Evolutionary conservation across 2,797 vertebrate genomes (phyloP).

Genomic region (Nannoperca australis): DNA sequence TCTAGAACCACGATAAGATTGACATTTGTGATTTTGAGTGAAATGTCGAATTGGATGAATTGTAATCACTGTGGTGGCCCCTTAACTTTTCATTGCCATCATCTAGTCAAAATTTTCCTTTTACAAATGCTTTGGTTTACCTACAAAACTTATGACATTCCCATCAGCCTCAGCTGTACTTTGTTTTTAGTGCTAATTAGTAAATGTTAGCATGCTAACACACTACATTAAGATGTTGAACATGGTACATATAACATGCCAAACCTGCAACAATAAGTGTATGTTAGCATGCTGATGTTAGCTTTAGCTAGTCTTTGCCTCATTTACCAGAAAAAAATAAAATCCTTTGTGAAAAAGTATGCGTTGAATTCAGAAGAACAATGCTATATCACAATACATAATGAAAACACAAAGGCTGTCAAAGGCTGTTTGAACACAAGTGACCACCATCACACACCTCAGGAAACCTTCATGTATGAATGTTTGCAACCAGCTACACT

Average conservation of each 20-base stretch:
- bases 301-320: neutral
- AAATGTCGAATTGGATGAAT: neutral
- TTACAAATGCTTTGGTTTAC: neutral
- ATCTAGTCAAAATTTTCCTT: neutral
- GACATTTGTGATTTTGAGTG: neutral
- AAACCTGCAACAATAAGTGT: too few relatives aligned
- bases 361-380: neutral
- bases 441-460: slow-evolving; percentile 5
- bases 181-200: neutral
- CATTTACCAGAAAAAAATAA: neutral
- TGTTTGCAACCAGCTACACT: slow-evolving; percentile 2
- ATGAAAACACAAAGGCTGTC: neutral
- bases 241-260: neutral
- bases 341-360: neutral
- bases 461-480: neutral
- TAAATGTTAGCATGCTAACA: neutral
- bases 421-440: slow-evolving; percentile 15
- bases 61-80: neutral
- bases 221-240: neutral
- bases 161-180: neutral
- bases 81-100: neutral
- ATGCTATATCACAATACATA: neutral
- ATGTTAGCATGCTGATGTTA: neutral
- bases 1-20: neutral
- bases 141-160: neutral